Conservation (phyloP, 2,888 invertebrate species). For the Podabrus alpinus region DNA sequence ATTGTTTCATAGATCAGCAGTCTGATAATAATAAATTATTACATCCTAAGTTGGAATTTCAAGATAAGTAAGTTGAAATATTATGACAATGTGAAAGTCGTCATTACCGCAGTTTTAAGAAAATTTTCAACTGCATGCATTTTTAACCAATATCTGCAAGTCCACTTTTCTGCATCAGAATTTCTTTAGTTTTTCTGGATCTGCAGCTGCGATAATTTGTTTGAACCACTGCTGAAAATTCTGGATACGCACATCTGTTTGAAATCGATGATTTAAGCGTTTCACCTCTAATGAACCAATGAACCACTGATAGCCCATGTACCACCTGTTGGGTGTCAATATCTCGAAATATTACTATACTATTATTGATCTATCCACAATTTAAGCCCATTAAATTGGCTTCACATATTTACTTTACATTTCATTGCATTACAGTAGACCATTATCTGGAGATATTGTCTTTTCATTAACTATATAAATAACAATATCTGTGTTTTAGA, state of each 20-base stretch:
- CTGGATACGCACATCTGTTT: neutral
- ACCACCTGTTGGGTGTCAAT: neutral
- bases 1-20: no score
- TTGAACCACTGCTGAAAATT: neutral
- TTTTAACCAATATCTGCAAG: neutral
- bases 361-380: neutral
- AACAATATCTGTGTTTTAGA: no score
- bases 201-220: neutral
- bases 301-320: neutral
- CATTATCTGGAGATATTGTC: no score
- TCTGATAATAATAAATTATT: no score
- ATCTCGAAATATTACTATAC: neutral
- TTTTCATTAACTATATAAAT: no score
- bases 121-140: neutral
- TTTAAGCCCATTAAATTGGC: neutral
- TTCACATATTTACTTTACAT: neutral
- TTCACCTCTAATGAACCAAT: neutral
- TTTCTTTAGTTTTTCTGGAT: neutral
- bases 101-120: neutral
- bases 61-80: no score
- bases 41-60: no score
- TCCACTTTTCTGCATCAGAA: neutral
- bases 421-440: no score
- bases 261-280: neutral
- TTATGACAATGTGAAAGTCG: no score